Base-by-base conservation (phyloP, 30 jellyfish, hydroid and myxozoan species). In the Euphysa ruthae region DNA sequence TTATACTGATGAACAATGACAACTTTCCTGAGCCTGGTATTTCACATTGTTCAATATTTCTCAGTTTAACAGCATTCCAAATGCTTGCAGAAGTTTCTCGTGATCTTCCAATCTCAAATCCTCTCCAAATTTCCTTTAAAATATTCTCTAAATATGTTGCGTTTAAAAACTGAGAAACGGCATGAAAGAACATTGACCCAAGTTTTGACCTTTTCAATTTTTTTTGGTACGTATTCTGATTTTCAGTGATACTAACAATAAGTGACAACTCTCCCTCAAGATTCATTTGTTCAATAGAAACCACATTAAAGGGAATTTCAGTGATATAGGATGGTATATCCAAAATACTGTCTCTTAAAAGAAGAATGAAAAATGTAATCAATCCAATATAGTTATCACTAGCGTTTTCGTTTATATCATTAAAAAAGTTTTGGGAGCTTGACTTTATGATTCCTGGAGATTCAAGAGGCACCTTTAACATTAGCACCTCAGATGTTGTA, bases 21-120 rank as follows among this genome's bases (percentile, higher is more conserved):
- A 61, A 26, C 64, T 61, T 61, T 14, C 74, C 74, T 27, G 63
- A 4, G 0, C 74, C 74, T 4, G 74, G 74, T 15, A 61, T 61
- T 22, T 10, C 64, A 61, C 74, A 61, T 61, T 61, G 29, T 35
- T 34, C 74, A 31, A 25, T 61, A 7, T 61, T 61, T 25, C 74
- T 61, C n/a, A 18, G 69, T 18, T 55, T 38, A 2, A 55, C 2
- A 18, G 20, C 38, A 1, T 27, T 5, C 69, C 69, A 55, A 18
- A 55, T 55, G 5, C 18, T 55, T 4, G 43, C 20, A 1, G 69
- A 4, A 3, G 8, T n/a, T 5, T 21, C 18, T 3, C 25, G 3
- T 0, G 33, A 61, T 4, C 26, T 61, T 8, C 22, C 71, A 2
- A 32, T 6, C 26, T 61, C 74, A 3, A 43, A 19, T 10, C 13